Evolutionary conservation across 2,888 invertebrate genomes (phyloP).

Genomic region (Drosophila nigricruria): DNA sequence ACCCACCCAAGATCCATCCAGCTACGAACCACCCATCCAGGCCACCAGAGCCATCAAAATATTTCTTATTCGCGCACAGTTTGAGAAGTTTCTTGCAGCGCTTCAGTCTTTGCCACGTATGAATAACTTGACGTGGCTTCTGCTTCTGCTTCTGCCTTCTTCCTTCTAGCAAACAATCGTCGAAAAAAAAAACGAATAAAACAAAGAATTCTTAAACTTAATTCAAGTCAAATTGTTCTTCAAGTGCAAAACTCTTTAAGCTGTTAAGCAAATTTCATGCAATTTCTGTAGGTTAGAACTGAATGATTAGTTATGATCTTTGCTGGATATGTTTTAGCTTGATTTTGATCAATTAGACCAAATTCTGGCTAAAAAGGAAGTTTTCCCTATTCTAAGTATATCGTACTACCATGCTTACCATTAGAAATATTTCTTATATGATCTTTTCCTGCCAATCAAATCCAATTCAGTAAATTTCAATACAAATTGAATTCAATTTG

Average conservation of each 20-base stretch:
- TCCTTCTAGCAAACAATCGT: not conserved
- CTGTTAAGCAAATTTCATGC: not conserved
- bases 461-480: too few species aligned
- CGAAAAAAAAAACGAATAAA: not conserved
- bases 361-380: too few species aligned
- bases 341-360: not conserved
- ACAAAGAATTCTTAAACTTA: not conserved
- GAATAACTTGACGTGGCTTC: constrained; percentile 56
- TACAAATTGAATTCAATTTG: too few species aligned
- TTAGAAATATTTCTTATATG: too few species aligned
- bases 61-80: constrained; percentile 21
- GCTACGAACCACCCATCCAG: not conserved
- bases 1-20: not conserved
- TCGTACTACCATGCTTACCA: too few species aligned
- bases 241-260: not conserved
- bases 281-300: not conserved
- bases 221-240: constrained; percentile 1
- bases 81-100: constrained; percentile 32
- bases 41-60: constrained; percentile 9
- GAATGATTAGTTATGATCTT: not conserved
- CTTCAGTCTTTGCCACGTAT: constrained; percentile 53
- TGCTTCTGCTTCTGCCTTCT: not conserved
- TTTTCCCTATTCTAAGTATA: too few species aligned
- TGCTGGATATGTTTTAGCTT: not conserved
- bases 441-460: too few species aligned